Conservation (phyloP, 1,140 invertebrate genomes). For the Harpegnathos saltator region DNA sequence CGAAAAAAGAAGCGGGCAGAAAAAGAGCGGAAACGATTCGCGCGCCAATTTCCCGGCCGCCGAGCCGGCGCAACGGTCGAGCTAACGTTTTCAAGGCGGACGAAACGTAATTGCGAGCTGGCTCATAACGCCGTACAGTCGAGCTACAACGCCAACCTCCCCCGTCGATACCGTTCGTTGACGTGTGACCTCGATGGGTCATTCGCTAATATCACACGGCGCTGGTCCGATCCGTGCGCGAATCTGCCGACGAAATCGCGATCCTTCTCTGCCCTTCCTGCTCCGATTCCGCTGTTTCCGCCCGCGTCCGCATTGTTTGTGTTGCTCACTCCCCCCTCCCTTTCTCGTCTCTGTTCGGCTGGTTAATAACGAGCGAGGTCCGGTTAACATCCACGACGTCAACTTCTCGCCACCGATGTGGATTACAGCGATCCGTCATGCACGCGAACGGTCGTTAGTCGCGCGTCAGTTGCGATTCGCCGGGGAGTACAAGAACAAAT, state of each 20-base stretch:
- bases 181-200: conserved; percentile 24
- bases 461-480: neutral
- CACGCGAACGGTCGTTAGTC: neutral
- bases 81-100: conserved; percentile 31
- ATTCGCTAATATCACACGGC: conserved; percentile 28
- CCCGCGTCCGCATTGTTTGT: conserved; percentile 22
- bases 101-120: conserved; percentile 22
- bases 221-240: neutral
- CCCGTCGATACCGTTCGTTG: conserved; percentile 2
- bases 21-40: neutral
- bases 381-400: neutral
- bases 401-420: conserved; percentile 13
- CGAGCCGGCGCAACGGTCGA: neutral
- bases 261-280: neutral
- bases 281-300: neutral
- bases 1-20: neutral
- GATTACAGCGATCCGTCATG: neutral
- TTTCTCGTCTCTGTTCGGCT: conserved; percentile 11
- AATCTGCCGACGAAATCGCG: neutral
- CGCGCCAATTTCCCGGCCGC: conserved; percentile 24
- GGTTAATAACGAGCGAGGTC: conserved; percentile 33
- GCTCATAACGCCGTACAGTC: neutral
- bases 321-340: too few species aligned
- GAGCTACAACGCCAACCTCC: conserved; percentile 6
- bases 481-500: neutral